Percentiles rank a stretch among this genome's conserved stretches.
phyloP scores from a whole-genome alignment of 1,140 invertebrate genomes.

The Medauroidea extradentata region DNA sequence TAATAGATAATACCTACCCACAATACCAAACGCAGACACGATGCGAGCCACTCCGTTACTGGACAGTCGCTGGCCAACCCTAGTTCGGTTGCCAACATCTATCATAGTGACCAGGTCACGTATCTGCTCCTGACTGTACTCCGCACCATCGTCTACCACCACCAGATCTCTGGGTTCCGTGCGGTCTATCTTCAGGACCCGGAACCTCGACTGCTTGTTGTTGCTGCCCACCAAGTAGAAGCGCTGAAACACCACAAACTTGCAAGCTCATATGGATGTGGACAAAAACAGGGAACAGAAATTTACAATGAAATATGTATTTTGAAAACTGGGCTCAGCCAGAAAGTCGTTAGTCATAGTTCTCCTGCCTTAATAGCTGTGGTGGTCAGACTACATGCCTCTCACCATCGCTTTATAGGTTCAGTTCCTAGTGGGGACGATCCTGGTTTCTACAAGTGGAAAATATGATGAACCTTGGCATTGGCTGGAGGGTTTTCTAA shows the following conservation, averaged over 20 bases:
- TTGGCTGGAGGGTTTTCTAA: too few species aligned
- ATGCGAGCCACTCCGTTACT: constrained; percentile 60
- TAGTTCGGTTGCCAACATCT: constrained; percentile 69
- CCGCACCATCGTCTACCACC: constrained; percentile 86
- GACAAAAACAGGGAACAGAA: too few species aligned
- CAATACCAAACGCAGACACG: constrained; percentile 88
- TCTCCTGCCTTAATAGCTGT: background rate
- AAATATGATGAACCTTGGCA: too few species aligned
- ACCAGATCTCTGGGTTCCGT: constrained; percentile 76
- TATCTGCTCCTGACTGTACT: constrained; percentile 86
- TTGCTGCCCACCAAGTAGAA: constrained; percentile 94
- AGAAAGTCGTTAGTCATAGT: background rate
- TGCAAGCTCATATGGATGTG: too few species aligned
- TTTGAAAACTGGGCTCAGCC: background rate
- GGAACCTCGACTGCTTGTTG: constrained; percentile 84
- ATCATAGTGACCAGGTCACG: constrained; percentile 78
- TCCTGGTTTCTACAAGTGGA: too few species aligned
- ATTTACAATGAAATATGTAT: background rate
- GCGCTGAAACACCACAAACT: constrained; percentile 57
- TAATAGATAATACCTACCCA: too few species aligned
- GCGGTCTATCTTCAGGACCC: constrained; percentile 90
- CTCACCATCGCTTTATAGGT: background rate
- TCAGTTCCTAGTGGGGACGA: background rate
- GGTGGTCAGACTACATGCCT: background rate
- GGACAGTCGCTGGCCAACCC: constrained; percentile 42